Evolutionary conservation across 2,113 vertebrate species (phyloP), one percentile per base, ranked within the genome.

Genomic region (Lipophrys pholis): DNA sequence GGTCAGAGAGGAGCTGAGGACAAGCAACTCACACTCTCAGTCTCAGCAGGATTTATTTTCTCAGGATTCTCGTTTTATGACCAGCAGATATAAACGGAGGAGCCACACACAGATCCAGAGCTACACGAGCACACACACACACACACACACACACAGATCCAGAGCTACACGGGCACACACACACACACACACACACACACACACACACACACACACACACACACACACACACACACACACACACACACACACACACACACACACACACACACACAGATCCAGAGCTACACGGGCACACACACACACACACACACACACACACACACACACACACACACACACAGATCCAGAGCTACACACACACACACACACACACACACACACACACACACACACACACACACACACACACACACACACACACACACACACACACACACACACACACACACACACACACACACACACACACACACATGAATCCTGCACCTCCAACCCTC

Each of bases 321-420:
- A n/a, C n/a, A n/a, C 90, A 70, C 88, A 64, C 88, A 86, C 87
- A 49, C 78, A 82, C 65, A n/a, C n/a, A n/a, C n/a, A n/a, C 88
- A 86, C 87, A 49, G 41, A 78, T 59, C 69, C 52, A 71, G 36
- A 14, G 53, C 78, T 62, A 64, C 82, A 80, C 78, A 82, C 65
- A n/a, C n/a, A n/a, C n/a, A n/a, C n/a, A n/a, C n/a, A n/a, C n/a
- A n/a, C n/a, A n/a, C n/a, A n/a, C 90, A 70, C 88, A 65, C n/a
- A n/a, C n/a, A n/a, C n/a, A n/a, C n/a, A n/a, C n/a, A n/a, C n/a
- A n/a, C n/a, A n/a, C 21, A 30, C 21, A 30, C 21, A 2, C 2
- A 30, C 21, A 30, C 21, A 30, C 21, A 30, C 21, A 30, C 21
- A 30, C 21, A 30, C 21, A 30, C 21, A 30, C 21, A 30, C 21